These are phyloP conservation scores for Scolanthus callimorphus DNA, from an alignment of 92 coral and sea anemone species.

Conservation along the genomic window DNA sequence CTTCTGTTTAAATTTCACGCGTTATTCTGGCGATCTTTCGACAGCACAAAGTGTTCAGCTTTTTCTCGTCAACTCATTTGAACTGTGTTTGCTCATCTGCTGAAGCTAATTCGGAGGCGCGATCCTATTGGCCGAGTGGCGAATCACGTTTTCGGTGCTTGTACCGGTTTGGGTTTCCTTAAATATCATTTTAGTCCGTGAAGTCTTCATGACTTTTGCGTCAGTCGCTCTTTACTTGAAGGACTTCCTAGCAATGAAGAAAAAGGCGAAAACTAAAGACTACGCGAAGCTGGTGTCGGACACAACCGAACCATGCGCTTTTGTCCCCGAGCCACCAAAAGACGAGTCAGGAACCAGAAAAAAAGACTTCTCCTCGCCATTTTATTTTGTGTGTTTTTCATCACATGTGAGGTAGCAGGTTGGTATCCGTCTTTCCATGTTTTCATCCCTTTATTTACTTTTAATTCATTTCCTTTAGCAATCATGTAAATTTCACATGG, in stretches of 20 bases:
- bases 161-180: constrained; percentile 24
- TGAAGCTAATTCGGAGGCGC: too few species aligned
- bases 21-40: too few species aligned
- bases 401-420: constrained; percentile 71
- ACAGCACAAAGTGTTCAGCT: too few species aligned
- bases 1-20: too few species aligned
- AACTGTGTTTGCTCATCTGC: too few species aligned
- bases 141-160: constrained; percentile 4
- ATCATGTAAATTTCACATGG: too few species aligned
- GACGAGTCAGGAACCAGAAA: constrained; percentile 42
- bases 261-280: constrained; percentile 2
- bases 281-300: constrained; percentile 23
- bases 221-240: neutral
- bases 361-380: constrained; percentile 47
- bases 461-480: too few species aligned
- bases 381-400: constrained; percentile 61
- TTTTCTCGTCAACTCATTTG: too few species aligned
- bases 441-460: too few species aligned
- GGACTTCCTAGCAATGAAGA: constrained; percentile 14
- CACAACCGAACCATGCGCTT: constrained; percentile 12
- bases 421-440: too few species aligned
- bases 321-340: constrained; percentile 23
- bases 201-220: neutral
- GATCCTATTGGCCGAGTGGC: too few species aligned
- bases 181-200: neutral